These are phyloP conservation scores for Harpegnathos saltator DNA, from an alignment of 1,140 invertebrate genomes.

Conservation along the genomic window DNA sequence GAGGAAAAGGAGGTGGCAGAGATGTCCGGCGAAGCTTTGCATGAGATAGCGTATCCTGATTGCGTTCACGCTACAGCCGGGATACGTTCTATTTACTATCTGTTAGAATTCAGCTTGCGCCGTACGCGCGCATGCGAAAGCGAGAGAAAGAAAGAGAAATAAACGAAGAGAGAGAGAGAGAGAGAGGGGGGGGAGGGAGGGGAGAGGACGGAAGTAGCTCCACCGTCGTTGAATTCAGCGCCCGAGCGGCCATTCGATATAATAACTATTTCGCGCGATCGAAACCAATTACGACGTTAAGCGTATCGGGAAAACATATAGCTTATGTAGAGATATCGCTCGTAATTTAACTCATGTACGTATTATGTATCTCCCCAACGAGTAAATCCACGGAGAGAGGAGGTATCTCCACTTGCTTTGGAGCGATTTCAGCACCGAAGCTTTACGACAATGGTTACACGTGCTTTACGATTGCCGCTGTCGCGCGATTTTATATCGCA, in stretches of 20 bases:
- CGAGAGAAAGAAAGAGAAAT: not conserved
- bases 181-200: not conserved
- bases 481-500: too few relatives aligned
- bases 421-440: too few relatives aligned
- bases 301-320: not conserved
- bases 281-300: constrained; percentile 28
- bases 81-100: constrained; percentile 59
- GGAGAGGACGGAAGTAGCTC: not conserved
- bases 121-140: not conserved
- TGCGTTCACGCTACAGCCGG: constrained; percentile 59
- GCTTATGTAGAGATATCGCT: not conserved
- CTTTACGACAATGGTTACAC: too few relatives aligned
- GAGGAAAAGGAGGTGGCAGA: not conserved
- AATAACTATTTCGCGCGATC: constrained; percentile 51
- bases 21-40: constrained; percentile 54
- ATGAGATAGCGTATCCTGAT: constrained; percentile 73
- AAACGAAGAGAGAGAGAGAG: constrained; percentile 5
- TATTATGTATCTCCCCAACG: too few relatives aligned
- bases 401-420: too few relatives aligned
- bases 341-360: not conserved
- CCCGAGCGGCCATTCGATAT: not conserved
- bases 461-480: too few relatives aligned
- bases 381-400: too few relatives aligned
- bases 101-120: constrained; percentile 55
- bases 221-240: not conserved